A percentile compares a stretch with the other conserved stretches of the same genome.
These are phyloP conservation scores for Rhipidura dahli DNA, from an alignment of 2,113 vertebrate species.

Conservation along the genomic window DNA sequence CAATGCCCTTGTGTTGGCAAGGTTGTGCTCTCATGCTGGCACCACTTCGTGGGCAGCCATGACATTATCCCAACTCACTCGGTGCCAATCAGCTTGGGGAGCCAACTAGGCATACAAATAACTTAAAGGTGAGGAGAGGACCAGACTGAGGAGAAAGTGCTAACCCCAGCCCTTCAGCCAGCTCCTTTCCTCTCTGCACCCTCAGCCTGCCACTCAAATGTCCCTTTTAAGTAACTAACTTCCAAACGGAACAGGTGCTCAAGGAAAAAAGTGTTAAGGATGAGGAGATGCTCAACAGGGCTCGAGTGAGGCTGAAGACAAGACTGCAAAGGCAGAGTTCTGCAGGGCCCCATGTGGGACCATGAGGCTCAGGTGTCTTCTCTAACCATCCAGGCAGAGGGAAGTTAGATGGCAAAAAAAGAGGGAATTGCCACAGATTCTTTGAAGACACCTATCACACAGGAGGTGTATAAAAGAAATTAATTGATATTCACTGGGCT, in stretches of 20 bases:
- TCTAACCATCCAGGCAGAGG: neutral
- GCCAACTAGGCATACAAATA: slow-evolving; percentile 35
- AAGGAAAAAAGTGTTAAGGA: neutral
- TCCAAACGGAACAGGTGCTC: neutral
- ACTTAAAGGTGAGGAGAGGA: slow-evolving; percentile 44
- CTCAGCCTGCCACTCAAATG: neutral
- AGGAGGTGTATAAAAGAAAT: neutral
- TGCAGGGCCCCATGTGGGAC: neutral
- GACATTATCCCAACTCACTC: slow-evolving; percentile 22
- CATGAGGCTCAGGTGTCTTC: neutral
- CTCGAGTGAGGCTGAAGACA: fast-evolving
- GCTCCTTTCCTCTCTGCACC: neutral
- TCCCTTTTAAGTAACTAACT: neutral
- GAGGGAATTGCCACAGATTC: neutral
- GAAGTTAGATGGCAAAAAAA: neutral
- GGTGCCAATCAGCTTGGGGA: neutral
- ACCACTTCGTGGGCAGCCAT: neutral
- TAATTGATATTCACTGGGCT: neutral
- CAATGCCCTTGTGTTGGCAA: slow-evolving; percentile 51
- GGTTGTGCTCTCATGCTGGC: slow-evolving; percentile 52
- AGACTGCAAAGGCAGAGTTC: neutral
- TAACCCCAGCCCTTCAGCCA: neutral
- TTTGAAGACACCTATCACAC: neutral
- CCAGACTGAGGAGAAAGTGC: neutral
- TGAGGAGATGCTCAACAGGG: neutral